A percentile compares a stretch with the other conserved stretches of the same genome.
Evolutionary conservation across 2,797 vertebrate species (phyloP).

Genomic region (Ctenopoma kingsleyae): DNA sequence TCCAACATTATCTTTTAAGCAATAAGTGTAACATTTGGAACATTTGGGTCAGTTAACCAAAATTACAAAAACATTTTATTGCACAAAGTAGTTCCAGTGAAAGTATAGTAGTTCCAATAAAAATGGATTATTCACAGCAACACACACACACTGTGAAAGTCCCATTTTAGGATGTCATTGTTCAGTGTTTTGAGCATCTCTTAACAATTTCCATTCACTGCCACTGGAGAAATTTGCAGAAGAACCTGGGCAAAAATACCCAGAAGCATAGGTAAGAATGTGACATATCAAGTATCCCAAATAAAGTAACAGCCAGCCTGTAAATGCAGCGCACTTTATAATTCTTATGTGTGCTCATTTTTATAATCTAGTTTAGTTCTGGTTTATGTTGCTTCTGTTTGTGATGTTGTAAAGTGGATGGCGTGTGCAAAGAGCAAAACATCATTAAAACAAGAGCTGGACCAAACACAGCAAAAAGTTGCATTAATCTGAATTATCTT

Average conservation of each 20-base stretch:
- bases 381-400: background rate
- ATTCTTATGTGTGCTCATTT: background rate
- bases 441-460: conserved; percentile 17
- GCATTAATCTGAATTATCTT: background rate
- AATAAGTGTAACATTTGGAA: background rate
- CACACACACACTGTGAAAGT: no score
- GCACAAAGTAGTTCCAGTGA: no score
- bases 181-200: no score
- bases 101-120: no score
- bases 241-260: no score
- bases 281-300: background rate
- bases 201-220: no score
- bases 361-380: conserved; percentile 3
- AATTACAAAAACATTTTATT: background rate
- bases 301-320: background rate
- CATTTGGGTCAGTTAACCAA: background rate
- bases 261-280: no score
- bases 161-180: no score
- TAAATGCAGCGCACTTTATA: background rate
- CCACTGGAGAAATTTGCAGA: no score
- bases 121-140: no score
- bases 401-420: background rate
- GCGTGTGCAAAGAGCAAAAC: conserved; percentile 2
- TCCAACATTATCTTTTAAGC: background rate
- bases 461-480: background rate